Evolutionary conservation across 2,113 vertebrate genomes (phyloP), one percentile per base, ranked within the genome.

Genomic region (Malurus melanocephalus): DNA sequence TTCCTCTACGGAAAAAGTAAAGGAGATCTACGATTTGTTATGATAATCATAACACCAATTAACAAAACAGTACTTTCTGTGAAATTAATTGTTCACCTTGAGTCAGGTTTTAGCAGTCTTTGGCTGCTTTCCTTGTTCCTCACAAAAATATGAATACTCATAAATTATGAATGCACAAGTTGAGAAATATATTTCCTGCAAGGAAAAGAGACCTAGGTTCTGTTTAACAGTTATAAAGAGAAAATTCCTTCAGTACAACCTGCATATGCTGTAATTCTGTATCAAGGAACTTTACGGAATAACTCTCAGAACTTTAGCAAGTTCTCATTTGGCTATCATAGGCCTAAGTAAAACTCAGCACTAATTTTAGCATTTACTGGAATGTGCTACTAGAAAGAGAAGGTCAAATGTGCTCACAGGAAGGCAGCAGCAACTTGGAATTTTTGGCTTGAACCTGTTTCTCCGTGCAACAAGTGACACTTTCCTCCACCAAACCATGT

Each of bases 181-280:
- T 79, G 51, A 79, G 66, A 90, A 85, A 67, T 10, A 0, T 1
- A 42, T 33, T 68, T 78, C 49, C 24, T 33, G 13, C 75, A 85
- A 87, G 38, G 38, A 38, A 38, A 38, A 38, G 38, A 38, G 45
- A 85, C 14, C 28, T 65, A 56, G 21, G 35, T 16, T 72, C 32
- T 43, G 17, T 5, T 66, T 28, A 73, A 32, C 11, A 64, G 26
- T 26, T 61, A 64, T 7, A 64, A 73, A 56, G 22, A 76, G 75
- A 52, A 18, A 57, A 57, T 59, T 81, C 13, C 66, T 71, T 74
- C 2, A 1, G 23, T 48, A 55, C 10, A 13, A 7, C 27, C 30
- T 0, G 0, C 9, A 66, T 33, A 40, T 0, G 0, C 32, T 40
- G 5, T 30, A 80, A 76, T 61, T 75, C 10, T 35, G 27, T 20